Percentiles rank a stretch among this genome's conserved stretches.
Conservation (phyloP, 2,888 invertebrate species). For the Crematogaster levior region DNA sequence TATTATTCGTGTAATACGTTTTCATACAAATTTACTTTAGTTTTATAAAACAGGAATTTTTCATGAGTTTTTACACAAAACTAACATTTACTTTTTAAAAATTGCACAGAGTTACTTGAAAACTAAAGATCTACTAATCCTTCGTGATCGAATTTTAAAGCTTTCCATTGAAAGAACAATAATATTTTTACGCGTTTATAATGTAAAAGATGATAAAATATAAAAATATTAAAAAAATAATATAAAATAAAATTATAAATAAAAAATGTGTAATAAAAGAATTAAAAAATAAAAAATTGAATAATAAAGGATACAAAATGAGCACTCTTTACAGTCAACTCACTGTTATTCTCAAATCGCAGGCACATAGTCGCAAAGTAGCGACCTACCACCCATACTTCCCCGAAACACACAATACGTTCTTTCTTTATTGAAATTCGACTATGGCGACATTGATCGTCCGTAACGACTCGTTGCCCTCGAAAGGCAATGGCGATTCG, state of each 20-base stretch:
- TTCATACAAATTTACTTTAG: not conserved
- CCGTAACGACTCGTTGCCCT: slow-evolving; percentile 51
- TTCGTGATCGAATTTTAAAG: not conserved
- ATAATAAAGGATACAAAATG: not conserved
- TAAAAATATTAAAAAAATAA: too few relatives aligned
- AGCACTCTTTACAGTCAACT: not conserved
- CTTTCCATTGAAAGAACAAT: not conserved
- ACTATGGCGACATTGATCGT: slow-evolving; percentile 49
- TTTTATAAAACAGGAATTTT: not conserved
- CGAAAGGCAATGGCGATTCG: slow-evolving; percentile 36
- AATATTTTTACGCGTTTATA: not conserved
- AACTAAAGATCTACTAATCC: not conserved
- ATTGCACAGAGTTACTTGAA: not conserved
- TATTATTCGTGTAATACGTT: too few relatives aligned
- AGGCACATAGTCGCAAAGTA: not conserved
- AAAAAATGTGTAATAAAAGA: not conserved
- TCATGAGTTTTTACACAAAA: not conserved
- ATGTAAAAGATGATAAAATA: too few relatives aligned
- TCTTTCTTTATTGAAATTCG: slow-evolving; percentile 46
- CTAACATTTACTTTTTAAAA: not conserved
- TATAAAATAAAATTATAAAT: not conserved
- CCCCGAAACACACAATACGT: slow-evolving; percentile 27
- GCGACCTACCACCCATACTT: not conserved
- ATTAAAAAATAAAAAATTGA: not conserved
- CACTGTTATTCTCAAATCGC: not conserved